These are phyloP conservation scores for Isurus oxyrinchus DNA, from an alignment of 2,113 vertebrate species.

Conservation along the genomic window DNA sequence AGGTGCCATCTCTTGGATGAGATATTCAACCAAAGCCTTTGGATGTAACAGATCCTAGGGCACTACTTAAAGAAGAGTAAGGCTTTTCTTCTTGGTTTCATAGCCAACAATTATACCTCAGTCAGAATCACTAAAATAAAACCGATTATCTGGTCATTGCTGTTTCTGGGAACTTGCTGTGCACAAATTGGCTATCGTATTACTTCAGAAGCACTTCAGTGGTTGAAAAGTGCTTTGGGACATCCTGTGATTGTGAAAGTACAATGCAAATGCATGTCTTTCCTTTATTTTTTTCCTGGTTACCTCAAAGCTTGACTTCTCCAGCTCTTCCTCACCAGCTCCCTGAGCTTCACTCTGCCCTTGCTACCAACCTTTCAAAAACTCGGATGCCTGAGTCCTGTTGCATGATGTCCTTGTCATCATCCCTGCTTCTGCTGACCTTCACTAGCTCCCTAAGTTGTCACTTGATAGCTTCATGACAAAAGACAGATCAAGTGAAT, in stretches of 20 bases:
- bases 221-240: too few species aligned
- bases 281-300: not conserved
- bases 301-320: not conserved
- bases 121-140: too few species aligned
- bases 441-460: not conserved
- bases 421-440: not conserved
- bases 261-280: not conserved
- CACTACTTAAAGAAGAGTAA: too few species aligned
- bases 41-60: too few species aligned
- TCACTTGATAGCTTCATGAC: not conserved
- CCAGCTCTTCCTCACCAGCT: not conserved
- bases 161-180: not conserved
- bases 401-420: not conserved
- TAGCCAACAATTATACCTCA: too few species aligned
- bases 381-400: not conserved
- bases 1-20: too few species aligned
- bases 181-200: not conserved
- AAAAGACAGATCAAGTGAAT: not conserved
- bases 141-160: too few species aligned
- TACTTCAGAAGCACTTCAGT: not conserved
- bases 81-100: too few species aligned
- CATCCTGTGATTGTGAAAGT: too few species aligned
- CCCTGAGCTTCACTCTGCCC: not conserved
- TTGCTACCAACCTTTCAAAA: not conserved
- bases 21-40: too few species aligned